Conservation (phyloP, 2,888 invertebrate species). For the Automeris io region DNA sequence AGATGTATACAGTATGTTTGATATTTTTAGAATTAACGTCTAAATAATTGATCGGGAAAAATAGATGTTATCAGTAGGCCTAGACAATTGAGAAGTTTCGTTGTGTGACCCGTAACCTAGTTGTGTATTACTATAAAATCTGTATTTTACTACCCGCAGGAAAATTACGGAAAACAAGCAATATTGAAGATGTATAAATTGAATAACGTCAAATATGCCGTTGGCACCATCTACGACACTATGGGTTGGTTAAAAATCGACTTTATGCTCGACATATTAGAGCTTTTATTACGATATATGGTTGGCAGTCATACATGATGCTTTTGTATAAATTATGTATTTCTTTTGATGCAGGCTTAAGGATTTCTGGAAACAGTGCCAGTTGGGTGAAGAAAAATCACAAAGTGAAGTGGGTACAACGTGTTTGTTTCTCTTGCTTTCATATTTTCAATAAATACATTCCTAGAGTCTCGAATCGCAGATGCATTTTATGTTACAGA, state of each 20-base stretch:
- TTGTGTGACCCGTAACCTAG: too few relatives aligned
- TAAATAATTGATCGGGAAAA: too few relatives aligned
- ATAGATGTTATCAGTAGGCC: too few relatives aligned
- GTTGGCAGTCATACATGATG: background rate
- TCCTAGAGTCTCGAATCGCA: background rate
- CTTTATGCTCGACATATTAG: background rate
- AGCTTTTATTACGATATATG: background rate
- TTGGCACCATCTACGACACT: slow-evolving; percentile 51
- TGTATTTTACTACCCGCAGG: slow-evolving; percentile 38
- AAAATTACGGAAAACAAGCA: slow-evolving; percentile 59
- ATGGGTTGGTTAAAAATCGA: slow-evolving; percentile 27
- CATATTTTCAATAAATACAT: slow-evolving; percentile 4
- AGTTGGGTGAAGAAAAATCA: slow-evolving; percentile 52
- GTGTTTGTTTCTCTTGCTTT: slow-evolving; percentile 7
- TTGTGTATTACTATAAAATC: too few relatives aligned
- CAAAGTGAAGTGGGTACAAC: slow-evolving; percentile 38
- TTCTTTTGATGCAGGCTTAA: slow-evolving; percentile 32
- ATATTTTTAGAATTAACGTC: too few relatives aligned
- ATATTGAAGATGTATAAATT: slow-evolving; percentile 40
- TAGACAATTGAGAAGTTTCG: too few relatives aligned
- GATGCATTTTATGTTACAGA: background rate
- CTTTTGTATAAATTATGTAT: slow-evolving; percentile 10
- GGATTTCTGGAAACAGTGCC: slow-evolving; percentile 52
- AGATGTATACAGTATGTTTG: too few relatives aligned
- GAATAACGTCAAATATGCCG: slow-evolving; percentile 37